Evolutionary conservation across 2,888 invertebrate genomes (phyloP).

Genomic region (Hetaerina titia): DNA sequence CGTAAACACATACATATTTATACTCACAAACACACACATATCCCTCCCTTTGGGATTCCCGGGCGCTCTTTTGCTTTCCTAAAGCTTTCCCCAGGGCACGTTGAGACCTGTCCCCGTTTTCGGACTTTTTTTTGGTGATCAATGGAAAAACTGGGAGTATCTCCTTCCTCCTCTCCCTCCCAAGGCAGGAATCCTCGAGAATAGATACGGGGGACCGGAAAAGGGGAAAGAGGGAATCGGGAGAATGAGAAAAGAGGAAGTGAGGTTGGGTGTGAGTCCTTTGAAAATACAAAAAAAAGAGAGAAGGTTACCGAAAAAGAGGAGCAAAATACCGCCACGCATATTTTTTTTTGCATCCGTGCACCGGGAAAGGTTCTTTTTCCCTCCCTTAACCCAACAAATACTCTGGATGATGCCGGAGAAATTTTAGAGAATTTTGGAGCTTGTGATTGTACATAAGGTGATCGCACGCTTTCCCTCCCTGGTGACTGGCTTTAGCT

Average conservation of each 20-base stretch:
- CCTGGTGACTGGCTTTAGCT: neutral
- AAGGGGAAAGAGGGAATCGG: neutral
- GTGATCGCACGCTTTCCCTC: neutral
- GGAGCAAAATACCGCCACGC: neutral
- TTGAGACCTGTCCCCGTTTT: slow-evolving; percentile 11
- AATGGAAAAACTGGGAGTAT: slow-evolving; percentile 49
- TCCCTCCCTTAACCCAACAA: neutral
- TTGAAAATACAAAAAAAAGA: neutral
- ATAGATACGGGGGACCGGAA: slow-evolving; percentile 9
- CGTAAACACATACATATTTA: slow-evolving; percentile 1
- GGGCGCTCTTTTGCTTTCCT: neutral
- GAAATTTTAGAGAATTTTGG: slow-evolving; percentile 4
- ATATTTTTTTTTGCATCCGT: neutral
- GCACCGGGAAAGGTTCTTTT: neutral
- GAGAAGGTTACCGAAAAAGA: neutral
- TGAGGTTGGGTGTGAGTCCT: neutral
- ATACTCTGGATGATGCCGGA: neutral
- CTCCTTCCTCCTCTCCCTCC: neutral
- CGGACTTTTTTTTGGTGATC: neutral
- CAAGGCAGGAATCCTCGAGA: neutral
- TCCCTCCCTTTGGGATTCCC: neutral
- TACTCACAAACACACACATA: neutral
- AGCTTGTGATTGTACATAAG: neutral
- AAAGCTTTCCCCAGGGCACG: neutral
- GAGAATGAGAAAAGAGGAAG: neutral